Percentiles rank a stretch among this genome's conserved stretches.
phyloP scores from a whole-genome alignment of 2,888 invertebrate species.

The Drosophila yooni region DNA sequence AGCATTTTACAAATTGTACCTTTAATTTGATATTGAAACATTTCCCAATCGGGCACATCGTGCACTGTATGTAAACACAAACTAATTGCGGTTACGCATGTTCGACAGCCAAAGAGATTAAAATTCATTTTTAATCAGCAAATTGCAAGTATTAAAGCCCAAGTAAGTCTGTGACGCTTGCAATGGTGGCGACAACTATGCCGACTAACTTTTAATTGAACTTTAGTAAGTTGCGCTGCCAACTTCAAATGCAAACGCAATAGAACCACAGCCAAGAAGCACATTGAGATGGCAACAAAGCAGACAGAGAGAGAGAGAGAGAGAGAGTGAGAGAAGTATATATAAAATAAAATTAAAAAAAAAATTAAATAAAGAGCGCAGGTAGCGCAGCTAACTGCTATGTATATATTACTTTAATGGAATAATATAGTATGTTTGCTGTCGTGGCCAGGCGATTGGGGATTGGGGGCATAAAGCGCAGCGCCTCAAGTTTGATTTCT shows the following conservation, averaged over 20 bases:
- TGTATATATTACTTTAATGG: slow-evolving; percentile 74
- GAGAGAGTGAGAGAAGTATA: slow-evolving; percentile 3
- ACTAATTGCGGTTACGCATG: not conserved
- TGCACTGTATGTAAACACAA: not conserved
- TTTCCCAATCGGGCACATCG: not conserved
- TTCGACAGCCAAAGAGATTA: not conserved
- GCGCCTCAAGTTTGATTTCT: slow-evolving; percentile 67
- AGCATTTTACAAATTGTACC: not conserved
- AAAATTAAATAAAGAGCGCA: slow-evolving; percentile 43
- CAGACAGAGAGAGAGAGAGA: not conserved
- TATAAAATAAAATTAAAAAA: slow-evolving; percentile 44
- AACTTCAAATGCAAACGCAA: slow-evolving; percentile 43
- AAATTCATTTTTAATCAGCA: slow-evolving; percentile 10
- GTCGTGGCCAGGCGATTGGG: slow-evolving; percentile 10
- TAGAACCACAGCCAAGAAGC: slow-evolving; percentile 27
- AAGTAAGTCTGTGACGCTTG: not conserved
- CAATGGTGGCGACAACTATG: slow-evolving; percentile 16
- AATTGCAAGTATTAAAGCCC: slow-evolving; percentile 28
- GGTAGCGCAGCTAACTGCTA: slow-evolving; percentile 12
- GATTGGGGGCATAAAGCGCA: slow-evolving; percentile 23
- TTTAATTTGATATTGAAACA: not conserved
- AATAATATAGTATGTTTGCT: slow-evolving; percentile 79
- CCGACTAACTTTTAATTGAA: slow-evolving; percentile 75
- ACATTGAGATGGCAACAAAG: slow-evolving; percentile 7
- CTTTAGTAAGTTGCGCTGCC: slow-evolving; percentile 63